phyloP scores from a whole-genome alignment of 2,797 vertebrate species.

The Sebastes matsubarae region DNA sequence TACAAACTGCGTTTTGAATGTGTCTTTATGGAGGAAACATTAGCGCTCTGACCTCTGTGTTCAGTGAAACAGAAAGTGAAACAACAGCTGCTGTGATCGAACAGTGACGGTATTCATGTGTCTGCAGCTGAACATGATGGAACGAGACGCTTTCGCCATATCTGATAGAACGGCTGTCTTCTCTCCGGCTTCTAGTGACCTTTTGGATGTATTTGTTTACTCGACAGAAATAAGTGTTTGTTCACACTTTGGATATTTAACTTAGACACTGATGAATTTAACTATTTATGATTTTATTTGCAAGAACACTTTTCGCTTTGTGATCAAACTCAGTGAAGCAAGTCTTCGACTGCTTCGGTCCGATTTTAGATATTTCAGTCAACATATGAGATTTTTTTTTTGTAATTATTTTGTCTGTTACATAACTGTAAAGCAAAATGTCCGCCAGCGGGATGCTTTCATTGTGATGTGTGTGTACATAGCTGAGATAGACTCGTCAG shows the following conservation, averaged over 20 bases:
- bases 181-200: conserved; percentile 50
- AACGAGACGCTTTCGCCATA: conserved; percentile 28
- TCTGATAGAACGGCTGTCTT: conserved; percentile 34
- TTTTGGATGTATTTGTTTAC: conserved; percentile 60
- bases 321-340: conserved; percentile 24
- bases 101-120: conserved; percentile 8
- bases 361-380: conserved; percentile 36
- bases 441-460: conserved; percentile 24
- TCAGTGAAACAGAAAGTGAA: neutral
- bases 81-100: neutral
- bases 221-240: conserved; percentile 44
- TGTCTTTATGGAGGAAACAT: neutral
- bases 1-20: neutral
- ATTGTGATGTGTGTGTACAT: conserved; percentile 32
- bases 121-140: conserved; percentile 25
- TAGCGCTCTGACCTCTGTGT: neutral
- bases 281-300: conserved; percentile 53
- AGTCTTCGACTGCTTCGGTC: neutral
- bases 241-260: conserved; percentile 55
- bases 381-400: conserved; percentile 6
- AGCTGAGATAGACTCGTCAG: conserved; percentile 10
- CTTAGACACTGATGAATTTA: conserved; percentile 23
- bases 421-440: conserved; percentile 18
- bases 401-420: conserved; percentile 40
- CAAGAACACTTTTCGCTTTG: conserved; percentile 19